These are phyloP conservation scores for Chlorops oryzae DNA, from an alignment of 1,140 invertebrate genomes.

Conservation along the genomic window DNA sequence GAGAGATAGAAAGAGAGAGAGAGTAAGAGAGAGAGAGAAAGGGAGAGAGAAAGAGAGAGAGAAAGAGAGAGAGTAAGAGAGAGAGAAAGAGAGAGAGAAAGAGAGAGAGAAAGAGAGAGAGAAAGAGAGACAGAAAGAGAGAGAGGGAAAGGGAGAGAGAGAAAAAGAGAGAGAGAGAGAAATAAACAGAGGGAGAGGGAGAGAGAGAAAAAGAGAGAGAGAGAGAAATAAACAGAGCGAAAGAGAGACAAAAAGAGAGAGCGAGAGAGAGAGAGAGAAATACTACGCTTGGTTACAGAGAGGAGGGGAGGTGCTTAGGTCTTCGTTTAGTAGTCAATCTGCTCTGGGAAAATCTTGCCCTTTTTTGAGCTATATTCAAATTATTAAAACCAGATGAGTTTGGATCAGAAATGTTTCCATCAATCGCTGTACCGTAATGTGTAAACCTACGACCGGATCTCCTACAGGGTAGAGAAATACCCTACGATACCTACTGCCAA, in stretches of 20 bases:
- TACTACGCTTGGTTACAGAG: background rate
- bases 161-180: conserved; percentile 3
- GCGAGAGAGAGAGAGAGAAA: background rate
- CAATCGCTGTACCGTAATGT: no score
- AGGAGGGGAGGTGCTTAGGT: background rate
- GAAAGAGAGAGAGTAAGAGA: conserved; percentile 5
- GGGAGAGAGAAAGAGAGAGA: conserved; percentile 4
- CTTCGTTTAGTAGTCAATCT: no score
- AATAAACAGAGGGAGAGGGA: background rate
- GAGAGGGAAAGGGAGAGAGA: conserved; percentile 1
- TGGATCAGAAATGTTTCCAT: no score
- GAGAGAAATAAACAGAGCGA: background rate
- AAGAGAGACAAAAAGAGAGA: background rate
- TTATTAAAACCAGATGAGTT: no score
- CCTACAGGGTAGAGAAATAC: no score
- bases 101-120: conserved; percentile 1
- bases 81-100: background rate
- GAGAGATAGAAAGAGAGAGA: background rate
- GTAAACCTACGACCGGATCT: no score
- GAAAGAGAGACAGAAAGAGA: conserved; percentile 16
- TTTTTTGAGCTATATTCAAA: no score
- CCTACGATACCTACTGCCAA: no score
- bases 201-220: background rate
- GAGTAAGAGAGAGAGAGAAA: background rate
- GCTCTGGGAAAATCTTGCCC: no score